A percentile compares a stretch with the other conserved stretches of the same genome.
phyloP scores from a whole-genome alignment of 2,113 vertebrate genomes.

The Carettochelys insculpta region DNA sequence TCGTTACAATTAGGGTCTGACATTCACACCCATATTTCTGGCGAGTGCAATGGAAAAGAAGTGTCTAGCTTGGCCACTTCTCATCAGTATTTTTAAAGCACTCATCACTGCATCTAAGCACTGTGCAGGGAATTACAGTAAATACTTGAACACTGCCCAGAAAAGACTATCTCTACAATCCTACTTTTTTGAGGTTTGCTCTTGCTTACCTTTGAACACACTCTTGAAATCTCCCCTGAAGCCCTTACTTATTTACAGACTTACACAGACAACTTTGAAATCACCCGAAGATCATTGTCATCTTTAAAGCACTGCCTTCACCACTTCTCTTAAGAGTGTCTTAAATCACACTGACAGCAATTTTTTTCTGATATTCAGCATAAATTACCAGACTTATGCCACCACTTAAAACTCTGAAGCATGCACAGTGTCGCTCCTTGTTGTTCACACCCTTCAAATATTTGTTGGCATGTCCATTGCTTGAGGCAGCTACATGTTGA shows the following conservation, averaged over 20 bases:
- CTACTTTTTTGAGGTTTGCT: rapidly evolving
- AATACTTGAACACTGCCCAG: background rate
- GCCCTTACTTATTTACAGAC: background rate
- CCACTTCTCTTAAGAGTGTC: background rate
- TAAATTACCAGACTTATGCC: background rate
- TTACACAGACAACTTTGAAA: background rate
- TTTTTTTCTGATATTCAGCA: background rate
- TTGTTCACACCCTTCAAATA: background rate
- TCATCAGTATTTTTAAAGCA: background rate
- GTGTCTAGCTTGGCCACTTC: background rate
- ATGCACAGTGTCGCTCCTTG: background rate
- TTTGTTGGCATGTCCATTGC: background rate
- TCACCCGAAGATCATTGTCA: background rate
- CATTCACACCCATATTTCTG: background rate
- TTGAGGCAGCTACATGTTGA: background rate
- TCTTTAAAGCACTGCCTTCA: background rate
- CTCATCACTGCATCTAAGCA: background rate
- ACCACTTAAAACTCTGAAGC: background rate
- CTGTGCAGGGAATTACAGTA: background rate
- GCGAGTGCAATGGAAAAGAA: background rate
- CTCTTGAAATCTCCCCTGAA: background rate
- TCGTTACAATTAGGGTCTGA: background rate
- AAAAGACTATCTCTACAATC: background rate
- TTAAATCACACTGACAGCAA: background rate
- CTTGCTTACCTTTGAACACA: background rate